phyloP scores from a whole-genome alignment of 53 echinoderm and acorn worm species.

The Crossaster papposus region DNA sequence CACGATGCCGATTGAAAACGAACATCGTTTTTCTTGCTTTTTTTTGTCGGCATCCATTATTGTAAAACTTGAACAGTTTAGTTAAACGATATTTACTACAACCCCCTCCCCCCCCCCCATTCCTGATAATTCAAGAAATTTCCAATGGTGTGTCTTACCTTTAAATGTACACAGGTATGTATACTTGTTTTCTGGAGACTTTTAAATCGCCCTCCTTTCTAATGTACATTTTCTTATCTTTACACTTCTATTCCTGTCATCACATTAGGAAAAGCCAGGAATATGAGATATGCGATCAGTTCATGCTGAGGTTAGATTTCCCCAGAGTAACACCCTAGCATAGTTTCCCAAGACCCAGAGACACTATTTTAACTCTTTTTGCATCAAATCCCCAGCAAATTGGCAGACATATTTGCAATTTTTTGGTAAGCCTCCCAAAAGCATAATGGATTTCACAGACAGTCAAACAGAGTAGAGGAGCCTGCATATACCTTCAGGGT shows the following conservation, averaged over 20 bases:
- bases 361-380: neutral
- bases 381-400: conserved; percentile 5
- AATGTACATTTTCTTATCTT: no score
- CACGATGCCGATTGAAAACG: no score
- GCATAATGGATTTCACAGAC: conserved; percentile 35
- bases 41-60: no score
- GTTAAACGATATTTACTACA: no score
- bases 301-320: conserved; percentile 19
- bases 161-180: no score
- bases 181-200: no score
- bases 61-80: no score
- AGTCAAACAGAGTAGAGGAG: neutral
- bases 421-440: neutral
- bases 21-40: no score
- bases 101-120: no score
- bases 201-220: no score
- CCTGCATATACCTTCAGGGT: neutral
- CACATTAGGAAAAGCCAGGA: neutral
- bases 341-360: neutral
- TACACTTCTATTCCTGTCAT: neutral
- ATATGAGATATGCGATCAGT: neutral
- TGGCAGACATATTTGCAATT: conserved; percentile 46
- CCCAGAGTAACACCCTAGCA: neutral
- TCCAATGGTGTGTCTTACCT: no score
- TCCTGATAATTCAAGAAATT: no score